phyloP scores from a whole-genome alignment of 2,113 vertebrate genomes.

The Proterorhinus semilunaris region DNA sequence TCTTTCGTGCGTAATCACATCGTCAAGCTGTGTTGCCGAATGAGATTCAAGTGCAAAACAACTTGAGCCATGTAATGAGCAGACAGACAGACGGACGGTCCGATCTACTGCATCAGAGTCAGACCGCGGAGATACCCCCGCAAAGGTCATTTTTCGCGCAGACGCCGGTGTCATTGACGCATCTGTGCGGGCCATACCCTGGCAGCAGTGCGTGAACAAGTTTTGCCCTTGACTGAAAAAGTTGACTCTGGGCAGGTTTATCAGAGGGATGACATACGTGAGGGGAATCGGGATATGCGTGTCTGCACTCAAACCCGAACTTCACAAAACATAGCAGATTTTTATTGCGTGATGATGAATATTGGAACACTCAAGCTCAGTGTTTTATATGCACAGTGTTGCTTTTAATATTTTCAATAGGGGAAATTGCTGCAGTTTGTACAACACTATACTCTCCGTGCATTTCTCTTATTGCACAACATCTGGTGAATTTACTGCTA shows the following conservation, averaged over 20 bases:
- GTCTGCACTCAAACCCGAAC: conserved; percentile 21
- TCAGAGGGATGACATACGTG: conserved; percentile 48
- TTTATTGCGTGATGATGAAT: too few species aligned
- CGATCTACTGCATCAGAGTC: conserved; percentile 1
- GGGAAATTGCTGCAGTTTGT: neutral
- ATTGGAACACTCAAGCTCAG: too few species aligned
- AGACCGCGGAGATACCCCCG: conserved; percentile 43
- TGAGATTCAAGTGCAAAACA: conserved; percentile 17
- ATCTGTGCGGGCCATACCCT: conserved; percentile 17
- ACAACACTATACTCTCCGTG: neutral
- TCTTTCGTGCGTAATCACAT: neutral
- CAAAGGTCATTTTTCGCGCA: conserved; percentile 42
- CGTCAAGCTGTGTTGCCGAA: neutral
- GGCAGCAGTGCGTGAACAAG: conserved; percentile 26
- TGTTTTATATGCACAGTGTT: neutral
- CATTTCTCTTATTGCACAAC: neutral
- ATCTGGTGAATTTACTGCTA: neutral
- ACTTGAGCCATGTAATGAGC: conserved; percentile 21
- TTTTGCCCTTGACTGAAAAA: conserved; percentile 58
- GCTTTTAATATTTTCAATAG: neutral
- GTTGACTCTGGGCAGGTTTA: conserved; percentile 39
- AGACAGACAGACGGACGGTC: conserved; percentile 37
- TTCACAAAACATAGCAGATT: neutral
- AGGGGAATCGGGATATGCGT: conserved; percentile 35
- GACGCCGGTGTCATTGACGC: conserved; percentile 33